Percentiles rank a stretch among this genome's conserved stretches.
Conservation (phyloP, 2,113 vertebrate species). For the Anser cygnoides region DNA sequence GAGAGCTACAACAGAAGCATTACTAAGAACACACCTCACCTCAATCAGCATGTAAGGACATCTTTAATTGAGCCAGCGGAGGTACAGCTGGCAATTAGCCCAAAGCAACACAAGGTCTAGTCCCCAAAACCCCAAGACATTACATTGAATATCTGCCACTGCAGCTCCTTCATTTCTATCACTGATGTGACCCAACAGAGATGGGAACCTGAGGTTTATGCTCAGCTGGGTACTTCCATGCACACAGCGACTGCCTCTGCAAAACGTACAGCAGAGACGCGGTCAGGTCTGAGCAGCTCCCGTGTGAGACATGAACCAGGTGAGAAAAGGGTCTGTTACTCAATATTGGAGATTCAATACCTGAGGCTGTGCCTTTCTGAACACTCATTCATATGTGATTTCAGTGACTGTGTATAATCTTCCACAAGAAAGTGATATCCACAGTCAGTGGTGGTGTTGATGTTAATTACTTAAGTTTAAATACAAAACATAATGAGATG, state of each 20-base stretch:
- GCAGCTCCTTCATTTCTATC: background rate
- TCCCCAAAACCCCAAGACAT: background rate
- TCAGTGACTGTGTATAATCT: background rate
- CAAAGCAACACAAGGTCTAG: background rate
- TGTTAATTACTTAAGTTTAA: constrained; percentile 17
- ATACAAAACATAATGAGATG: background rate
- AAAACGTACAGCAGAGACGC: background rate
- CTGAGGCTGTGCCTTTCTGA: background rate
- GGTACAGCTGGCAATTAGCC: background rate
- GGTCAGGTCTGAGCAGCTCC: background rate
- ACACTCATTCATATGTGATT: background rate
- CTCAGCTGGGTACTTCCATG: fast-evolving
- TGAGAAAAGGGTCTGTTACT: background rate
- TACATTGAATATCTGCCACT: background rate
- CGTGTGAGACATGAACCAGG: background rate
- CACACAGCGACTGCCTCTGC: background rate
- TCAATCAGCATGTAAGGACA: background rate
- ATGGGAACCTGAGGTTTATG: background rate
- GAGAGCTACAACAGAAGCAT: background rate
- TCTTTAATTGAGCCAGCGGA: background rate
- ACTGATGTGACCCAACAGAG: background rate
- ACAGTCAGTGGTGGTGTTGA: background rate
- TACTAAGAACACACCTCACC: background rate
- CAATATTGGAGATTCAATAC: fast-evolving
- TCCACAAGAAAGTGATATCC: background rate